A percentile compares a stretch with the other conserved stretches of the same genome.
phyloP scores from a whole-genome alignment of 1,140 invertebrate species.

The Maniola jurtina region DNA sequence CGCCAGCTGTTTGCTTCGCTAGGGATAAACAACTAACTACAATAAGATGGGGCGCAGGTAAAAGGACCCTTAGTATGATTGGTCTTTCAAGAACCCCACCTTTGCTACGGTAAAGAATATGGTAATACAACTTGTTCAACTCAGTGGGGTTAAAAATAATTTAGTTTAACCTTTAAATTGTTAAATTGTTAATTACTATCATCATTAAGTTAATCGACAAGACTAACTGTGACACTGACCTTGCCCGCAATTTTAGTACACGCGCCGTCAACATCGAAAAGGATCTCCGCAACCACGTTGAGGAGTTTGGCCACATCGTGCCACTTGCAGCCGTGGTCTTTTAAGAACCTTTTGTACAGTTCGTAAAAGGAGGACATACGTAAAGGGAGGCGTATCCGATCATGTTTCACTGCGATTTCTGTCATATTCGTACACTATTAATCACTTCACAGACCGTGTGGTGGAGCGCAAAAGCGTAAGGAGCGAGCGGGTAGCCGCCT shows the following conservation, averaged over 20 bases:
- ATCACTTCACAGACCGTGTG: conserved; percentile 36
- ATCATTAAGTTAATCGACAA: conserved; percentile 9
- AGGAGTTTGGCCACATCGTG: conserved; percentile 70
- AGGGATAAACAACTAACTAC: background rate
- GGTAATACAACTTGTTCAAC: background rate
- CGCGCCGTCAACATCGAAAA: conserved; percentile 71
- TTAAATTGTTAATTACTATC: background rate
- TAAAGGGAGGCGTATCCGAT: conserved; percentile 49
- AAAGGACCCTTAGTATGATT: conserved; percentile 31
- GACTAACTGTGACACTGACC: conserved; percentile 49
- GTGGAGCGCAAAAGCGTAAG: conserved; percentile 28
- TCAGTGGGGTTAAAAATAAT: background rate
- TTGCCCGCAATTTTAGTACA: conserved; percentile 60
- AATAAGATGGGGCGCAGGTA: conserved; percentile 39
- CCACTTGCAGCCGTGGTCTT: conserved; percentile 74
- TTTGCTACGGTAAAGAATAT: background rate
- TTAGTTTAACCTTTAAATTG: background rate
- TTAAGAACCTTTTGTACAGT: conserved; percentile 67
- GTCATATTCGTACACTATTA: conserved; percentile 47
- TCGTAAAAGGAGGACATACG: conserved; percentile 64
- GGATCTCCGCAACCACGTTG: conserved; percentile 63
- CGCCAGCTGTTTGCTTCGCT: conserved; percentile 23
- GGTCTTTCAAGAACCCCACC: conserved; percentile 16
- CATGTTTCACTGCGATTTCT: conserved; percentile 57
- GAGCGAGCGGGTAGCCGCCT: conserved; percentile 53